Evolutionary conservation across 2,113 vertebrate genomes (phyloP), one percentile per base, ranked within the genome.

Genomic region (Pomatorhinus ruficollis): DNA sequence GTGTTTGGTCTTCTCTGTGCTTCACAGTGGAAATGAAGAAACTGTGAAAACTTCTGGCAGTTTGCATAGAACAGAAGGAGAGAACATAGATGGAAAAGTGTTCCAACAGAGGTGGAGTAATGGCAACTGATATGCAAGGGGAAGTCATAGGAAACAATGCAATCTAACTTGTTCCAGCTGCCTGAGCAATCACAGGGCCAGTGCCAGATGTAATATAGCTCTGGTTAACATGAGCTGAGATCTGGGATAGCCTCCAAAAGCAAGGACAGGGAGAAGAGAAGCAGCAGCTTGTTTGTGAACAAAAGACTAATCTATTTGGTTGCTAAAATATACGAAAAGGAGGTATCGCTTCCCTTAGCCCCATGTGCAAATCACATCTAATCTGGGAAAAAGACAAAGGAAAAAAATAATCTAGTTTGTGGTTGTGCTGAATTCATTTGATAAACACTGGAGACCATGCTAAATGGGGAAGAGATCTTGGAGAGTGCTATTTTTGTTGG

Each of bases 81-180:
- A 74, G 84, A 74, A 93, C 81, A 65, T 76, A 78, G 84, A 87
- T 44, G 81, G 69, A 84, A 82, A 66, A 95, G n/a, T 5, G 5
- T 40, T 96, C 88, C 88, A 92, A 71, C 82, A 90, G 96, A 83
- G 91, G 75, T 95, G 94, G 93, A 90, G 93, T 91, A 96, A 96
- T 83, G 90, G 89, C 87, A 97, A 86, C 80, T 64, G 92, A 97
- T 87, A 82, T 82, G 86, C 64, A 91, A 96, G 60, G 37, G 60
- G 71, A 96, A 95, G 87, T 95, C 82, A 45, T 85, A 96, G 91
- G 96, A 98, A 97, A 97, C 93, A 97, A 96, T 96, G 87, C 78
- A 96, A 94, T 96, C 95, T 97, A 96, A 98, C 95, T 97, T 94
- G n/a, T 97, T 98, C 96, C 85, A 94, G 89, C 91, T 96, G 96